Evolutionary conservation across 2,113 vertebrate species (phyloP), one percentile per base, ranked within the genome.

Genomic region (Otis tarda): DNA sequence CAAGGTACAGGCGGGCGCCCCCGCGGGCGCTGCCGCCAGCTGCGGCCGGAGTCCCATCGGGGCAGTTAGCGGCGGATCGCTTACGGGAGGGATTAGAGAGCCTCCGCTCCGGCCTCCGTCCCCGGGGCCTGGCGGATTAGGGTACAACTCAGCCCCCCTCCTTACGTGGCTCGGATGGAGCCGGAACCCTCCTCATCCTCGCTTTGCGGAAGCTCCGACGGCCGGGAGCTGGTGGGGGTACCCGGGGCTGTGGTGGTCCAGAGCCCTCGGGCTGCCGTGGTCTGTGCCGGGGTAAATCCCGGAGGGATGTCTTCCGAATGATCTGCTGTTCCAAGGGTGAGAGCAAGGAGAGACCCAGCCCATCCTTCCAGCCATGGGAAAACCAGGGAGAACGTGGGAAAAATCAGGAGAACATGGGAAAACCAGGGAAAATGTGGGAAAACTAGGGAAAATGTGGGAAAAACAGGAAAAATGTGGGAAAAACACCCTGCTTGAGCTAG

Each of bases 1-100:
- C 76, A 76, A 84, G 87, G 74, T 39, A 83, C 14, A 83, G 33
- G 84, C 39, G 53, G 95, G 89, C 33, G 2, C 71, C 79, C 68
- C 81, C 39, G 30, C 39, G 5, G 65, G 74, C 65, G 71, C 67
- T 78, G 63, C 55, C 43, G 94, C 91, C 98, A 98, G 97, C 94
- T 98, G 97, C 71, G 97, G 70, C 81, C 95, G 77, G 87, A 71
- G 97, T 96, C 95, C 97, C 97, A 97, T 97, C 93, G 94, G 59
- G 94, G 95, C 82, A 95, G 89, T 97, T 97, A 96, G 87, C 77
- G 85, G 95, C 90, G 50, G 95, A 97, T 98, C 97, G 84, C 53
- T 98, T 98, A 97, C 97, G 89, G 94, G 94, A 88, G 70, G 95
- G 97, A 98, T 98, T 98, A 98, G 59, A 56, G 74, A 87, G 93